Evolutionary conservation across 1,140 invertebrate genomes (phyloP).

Genomic region (Drosophila leontia): DNA sequence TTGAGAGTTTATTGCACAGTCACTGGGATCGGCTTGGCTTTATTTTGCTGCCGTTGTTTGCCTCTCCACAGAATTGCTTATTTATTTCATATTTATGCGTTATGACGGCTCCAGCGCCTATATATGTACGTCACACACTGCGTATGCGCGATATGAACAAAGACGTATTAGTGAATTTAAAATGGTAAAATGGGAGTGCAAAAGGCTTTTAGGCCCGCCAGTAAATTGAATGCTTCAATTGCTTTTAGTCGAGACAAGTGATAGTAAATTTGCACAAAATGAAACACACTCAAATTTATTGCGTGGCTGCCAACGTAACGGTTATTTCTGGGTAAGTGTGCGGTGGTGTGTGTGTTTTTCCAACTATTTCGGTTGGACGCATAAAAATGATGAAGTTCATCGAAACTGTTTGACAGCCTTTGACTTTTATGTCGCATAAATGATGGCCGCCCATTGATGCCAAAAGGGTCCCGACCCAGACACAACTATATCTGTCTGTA

Average conservation of each 20-base stretch:
- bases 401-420: constrained; percentile 76
- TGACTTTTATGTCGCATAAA: constrained; percentile 67
- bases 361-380: constrained; percentile 22
- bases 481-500: constrained; percentile 10
- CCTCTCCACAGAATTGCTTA: constrained; percentile 33
- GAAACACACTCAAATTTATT: constrained; percentile 75
- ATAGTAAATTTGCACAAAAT: constrained; percentile 72
- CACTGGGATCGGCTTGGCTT: constrained; percentile 39
- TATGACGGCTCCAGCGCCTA: constrained; percentile 29
- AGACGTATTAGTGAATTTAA: constrained; percentile 75
- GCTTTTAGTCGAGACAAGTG: constrained; percentile 65
- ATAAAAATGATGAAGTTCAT: constrained; percentile 78
- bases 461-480: constrained; percentile 41
- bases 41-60: constrained; percentile 25
- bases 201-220: constrained; percentile 43
- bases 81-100: constrained; percentile 63
- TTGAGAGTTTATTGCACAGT: constrained; percentile 64
- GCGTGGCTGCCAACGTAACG: constrained; percentile 54
- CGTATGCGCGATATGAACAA: constrained; percentile 56
- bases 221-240: constrained; percentile 76
- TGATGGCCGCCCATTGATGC: constrained; percentile 49
- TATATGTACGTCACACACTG: constrained; percentile 18
- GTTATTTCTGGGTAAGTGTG: constrained; percentile 30
- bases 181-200: constrained; percentile 48
- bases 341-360: not conserved